phyloP scores from a whole-genome alignment of 64 coral and sea anemone species.

The Cladopsammia gracilis region DNA sequence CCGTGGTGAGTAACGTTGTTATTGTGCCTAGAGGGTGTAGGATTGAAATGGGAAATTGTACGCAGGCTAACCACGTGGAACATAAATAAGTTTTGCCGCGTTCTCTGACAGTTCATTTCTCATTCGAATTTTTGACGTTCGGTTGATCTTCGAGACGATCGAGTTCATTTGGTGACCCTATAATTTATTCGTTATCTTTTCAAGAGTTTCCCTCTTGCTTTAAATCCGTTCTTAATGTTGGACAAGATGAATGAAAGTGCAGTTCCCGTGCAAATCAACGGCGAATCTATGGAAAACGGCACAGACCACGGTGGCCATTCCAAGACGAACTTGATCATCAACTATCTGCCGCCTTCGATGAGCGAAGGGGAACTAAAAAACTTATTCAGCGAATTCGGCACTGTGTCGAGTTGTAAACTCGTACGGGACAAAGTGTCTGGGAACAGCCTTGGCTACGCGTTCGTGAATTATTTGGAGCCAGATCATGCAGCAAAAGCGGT shows the following conservation, averaged over 20 bases:
- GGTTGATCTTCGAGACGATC: slow-evolving; percentile 87
- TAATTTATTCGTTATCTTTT: slow-evolving; percentile 98
- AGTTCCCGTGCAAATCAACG: slow-evolving; percentile 80
- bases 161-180: slow-evolving; percentile 97
- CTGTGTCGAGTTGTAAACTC: slow-evolving; percentile 93
- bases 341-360: slow-evolving; percentile 95
- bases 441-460: slow-evolving; percentile 99
- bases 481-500: slow-evolving; percentile 94
- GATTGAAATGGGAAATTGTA: slow-evolving; percentile 45
- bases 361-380: slow-evolving; percentile 92
- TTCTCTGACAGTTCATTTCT: slow-evolving; percentile 99
- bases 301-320: slow-evolving; percentile 73
- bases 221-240: slow-evolving; percentile 75
- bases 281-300: slow-evolving; percentile 88
- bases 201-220: slow-evolving; percentile 65
- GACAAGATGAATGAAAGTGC: slow-evolving; percentile 93
- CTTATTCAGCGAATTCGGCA: slow-evolving; percentile 86
- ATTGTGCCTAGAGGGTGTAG: slow-evolving; percentile 55
- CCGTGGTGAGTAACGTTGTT: slow-evolving; percentile 11
- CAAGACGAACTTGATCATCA: slow-evolving; percentile 98
- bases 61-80: slow-evolving; percentile 85
- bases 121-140: slow-evolving; percentile 99
- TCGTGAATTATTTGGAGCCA: slow-evolving; percentile 91
- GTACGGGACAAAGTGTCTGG: slow-evolving; percentile 90
- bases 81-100: slow-evolving; percentile 99